phyloP scores from a whole-genome alignment of 2,888 invertebrate genomes.

The Orgyia antiqua region DNA sequence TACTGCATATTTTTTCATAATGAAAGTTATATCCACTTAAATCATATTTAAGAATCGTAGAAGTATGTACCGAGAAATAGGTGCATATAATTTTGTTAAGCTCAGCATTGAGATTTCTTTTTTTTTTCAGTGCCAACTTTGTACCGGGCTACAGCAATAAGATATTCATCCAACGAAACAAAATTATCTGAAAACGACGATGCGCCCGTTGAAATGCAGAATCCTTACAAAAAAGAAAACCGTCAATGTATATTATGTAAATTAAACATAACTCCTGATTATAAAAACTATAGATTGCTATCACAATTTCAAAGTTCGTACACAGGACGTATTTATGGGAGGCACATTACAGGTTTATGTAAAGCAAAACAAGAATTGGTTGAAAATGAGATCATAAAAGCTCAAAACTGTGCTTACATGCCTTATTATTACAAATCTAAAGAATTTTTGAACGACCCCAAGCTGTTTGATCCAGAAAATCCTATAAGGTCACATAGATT shows the following conservation, averaged over 20 bases:
- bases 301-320: constrained; percentile 98
- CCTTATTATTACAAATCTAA: constrained; percentile 88
- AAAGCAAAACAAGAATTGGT: constrained; percentile 86
- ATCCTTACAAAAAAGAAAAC: constrained; percentile 88
- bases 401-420: constrained; percentile 90
- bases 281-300: constrained; percentile 93
- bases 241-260: constrained; percentile 89
- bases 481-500: constrained; percentile 89
- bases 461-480: constrained; percentile 91
- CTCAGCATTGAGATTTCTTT: too few species aligned
- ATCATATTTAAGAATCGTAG: too few species aligned
- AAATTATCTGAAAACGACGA: constrained; percentile 37
- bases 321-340: constrained; percentile 94
- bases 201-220: constrained; percentile 80
- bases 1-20: too few species aligned
- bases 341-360: constrained; percentile 96
- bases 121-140: constrained; percentile 40
- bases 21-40: too few species aligned
- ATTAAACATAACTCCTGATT: constrained; percentile 88
- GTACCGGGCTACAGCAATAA: constrained; percentile 31
- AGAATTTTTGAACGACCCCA: constrained; percentile 90
- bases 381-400: constrained; percentile 84
- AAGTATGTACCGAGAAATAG: too few species aligned
- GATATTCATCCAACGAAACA: constrained; percentile 35
- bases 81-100: too few species aligned